Conservation (phyloP, 2,888 invertebrate genomes). For the Erebia aethiops region DNA sequence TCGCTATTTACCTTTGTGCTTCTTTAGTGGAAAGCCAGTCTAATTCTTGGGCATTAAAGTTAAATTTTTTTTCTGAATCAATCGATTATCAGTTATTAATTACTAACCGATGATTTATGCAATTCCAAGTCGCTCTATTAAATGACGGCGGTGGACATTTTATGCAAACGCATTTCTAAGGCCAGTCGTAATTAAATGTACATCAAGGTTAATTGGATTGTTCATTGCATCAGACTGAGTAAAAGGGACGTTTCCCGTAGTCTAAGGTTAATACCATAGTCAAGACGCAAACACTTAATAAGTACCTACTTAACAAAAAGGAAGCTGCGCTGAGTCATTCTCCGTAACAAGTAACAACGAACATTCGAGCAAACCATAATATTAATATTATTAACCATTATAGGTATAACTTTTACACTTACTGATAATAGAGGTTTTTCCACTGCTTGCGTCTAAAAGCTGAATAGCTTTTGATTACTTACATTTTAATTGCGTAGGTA, state of each 20-base stretch:
- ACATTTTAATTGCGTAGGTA: background rate
- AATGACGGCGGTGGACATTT: slow-evolving; percentile 8
- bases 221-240: slow-evolving; percentile 32
- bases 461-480: slow-evolving; percentile 4
- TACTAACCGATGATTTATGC: background rate
- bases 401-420: background rate
- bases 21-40: background rate
- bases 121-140: background rate
- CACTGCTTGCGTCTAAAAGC: background rate
- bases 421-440: background rate
- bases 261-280: slow-evolving; percentile 33
- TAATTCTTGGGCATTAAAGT: too few relatives aligned
- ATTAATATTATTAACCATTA: background rate
- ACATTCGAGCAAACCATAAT: slow-evolving; percentile 25
- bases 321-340: slow-evolving; percentile 31
- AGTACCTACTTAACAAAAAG: slow-evolving; percentile 20
- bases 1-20: background rate
- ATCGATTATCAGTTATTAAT: too few relatives aligned
- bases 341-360: slow-evolving; percentile 18
- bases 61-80: too few relatives aligned
- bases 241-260: slow-evolving; percentile 34
- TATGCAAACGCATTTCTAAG: slow-evolving; percentile 33
- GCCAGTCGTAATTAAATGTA: slow-evolving; percentile 36
- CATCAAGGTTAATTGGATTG: slow-evolving; percentile 31
- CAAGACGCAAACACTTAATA: slow-evolving; percentile 23